Evolutionary conservation across 53 echinoderm and acorn worm genomes (phyloP).

Genomic region (Henricia sp.): DNA sequence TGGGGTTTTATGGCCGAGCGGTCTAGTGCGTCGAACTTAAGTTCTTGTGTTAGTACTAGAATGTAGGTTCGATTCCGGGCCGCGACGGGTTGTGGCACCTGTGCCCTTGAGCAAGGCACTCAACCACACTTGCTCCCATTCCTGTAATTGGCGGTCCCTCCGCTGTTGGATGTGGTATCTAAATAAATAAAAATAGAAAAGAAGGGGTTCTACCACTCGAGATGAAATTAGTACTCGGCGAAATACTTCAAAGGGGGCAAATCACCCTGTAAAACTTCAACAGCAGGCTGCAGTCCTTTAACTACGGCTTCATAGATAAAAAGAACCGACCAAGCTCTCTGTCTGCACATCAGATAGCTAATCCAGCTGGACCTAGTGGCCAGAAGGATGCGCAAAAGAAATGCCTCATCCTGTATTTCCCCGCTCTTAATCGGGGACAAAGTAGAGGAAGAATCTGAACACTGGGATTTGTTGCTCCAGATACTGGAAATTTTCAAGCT

Average conservation of each 20-base stretch:
- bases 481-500: constrained; percentile 52
- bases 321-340: constrained; percentile 47
- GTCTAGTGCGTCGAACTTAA: too few species aligned
- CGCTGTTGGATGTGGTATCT: too few species aligned
- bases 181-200: too few species aligned
- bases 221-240: constrained; percentile 47
- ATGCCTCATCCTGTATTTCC: constrained; percentile 33
- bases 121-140: too few species aligned
- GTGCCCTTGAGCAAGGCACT: too few species aligned
- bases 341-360: not conserved
- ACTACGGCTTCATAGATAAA: constrained; percentile 60
- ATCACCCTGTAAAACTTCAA: constrained; percentile 59
- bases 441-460: constrained; percentile 18
- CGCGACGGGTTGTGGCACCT: too few species aligned
- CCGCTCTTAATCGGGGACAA: constrained; percentile 64
- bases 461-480: constrained; percentile 48
- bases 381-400: constrained; percentile 68
- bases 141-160: too few species aligned
- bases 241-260: constrained; percentile 31
- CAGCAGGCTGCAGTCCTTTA: constrained; percentile 56
- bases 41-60: too few species aligned
- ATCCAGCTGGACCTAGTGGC: constrained; percentile 55
- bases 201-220: constrained; percentile 72
- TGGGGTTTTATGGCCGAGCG: constrained; percentile 67
- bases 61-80: too few species aligned